Percentiles rank a stretch among this genome's conserved stretches.
Conservation (phyloP, 2,888 invertebrate genomes). For the Amblyjoppa fuscipennis region DNA sequence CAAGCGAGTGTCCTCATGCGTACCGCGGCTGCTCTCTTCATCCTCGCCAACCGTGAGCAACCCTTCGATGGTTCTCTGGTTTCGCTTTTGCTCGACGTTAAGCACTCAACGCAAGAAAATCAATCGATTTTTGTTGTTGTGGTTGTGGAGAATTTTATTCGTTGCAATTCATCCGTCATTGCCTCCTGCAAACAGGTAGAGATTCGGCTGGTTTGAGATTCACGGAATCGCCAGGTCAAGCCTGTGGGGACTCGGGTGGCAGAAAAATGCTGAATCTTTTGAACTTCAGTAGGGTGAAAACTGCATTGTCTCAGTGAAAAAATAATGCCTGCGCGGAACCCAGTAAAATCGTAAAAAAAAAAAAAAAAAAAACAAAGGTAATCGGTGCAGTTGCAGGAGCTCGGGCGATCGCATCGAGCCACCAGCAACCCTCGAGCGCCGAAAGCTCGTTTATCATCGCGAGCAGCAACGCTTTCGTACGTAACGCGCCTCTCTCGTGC, state of each 20-base stretch:
- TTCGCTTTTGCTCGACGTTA: conserved; percentile 47
- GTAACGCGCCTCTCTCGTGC: conserved; percentile 12
- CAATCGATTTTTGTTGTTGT: not conserved
- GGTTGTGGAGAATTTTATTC: too few species aligned
- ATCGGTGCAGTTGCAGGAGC: conserved; percentile 42
- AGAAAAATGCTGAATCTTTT: too few species aligned
- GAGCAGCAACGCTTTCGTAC: conserved; percentile 46
- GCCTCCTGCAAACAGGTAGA: too few species aligned
- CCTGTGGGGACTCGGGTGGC: too few species aligned
- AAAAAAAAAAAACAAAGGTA: conserved; percentile 20
- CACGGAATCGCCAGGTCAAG: too few species aligned
- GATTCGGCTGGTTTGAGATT: too few species aligned
- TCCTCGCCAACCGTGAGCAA: conserved; percentile 42
- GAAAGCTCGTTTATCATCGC: conserved; percentile 66
- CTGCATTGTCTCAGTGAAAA: too few species aligned
- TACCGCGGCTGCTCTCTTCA: not conserved
- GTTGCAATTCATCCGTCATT: too few species aligned
- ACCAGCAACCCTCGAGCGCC: conserved; percentile 34
- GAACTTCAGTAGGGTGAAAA: too few species aligned
- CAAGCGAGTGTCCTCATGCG: conserved; percentile 10
- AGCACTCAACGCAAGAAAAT: conserved; percentile 44
- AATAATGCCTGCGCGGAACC: too few species aligned
- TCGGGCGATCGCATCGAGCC: conserved; percentile 56
- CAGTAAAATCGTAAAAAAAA: too few species aligned
- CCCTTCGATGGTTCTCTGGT: conserved; percentile 49